Evolutionary conservation across 2,113 vertebrate species (phyloP).

Genomic region (Phainopepla nitens): DNA sequence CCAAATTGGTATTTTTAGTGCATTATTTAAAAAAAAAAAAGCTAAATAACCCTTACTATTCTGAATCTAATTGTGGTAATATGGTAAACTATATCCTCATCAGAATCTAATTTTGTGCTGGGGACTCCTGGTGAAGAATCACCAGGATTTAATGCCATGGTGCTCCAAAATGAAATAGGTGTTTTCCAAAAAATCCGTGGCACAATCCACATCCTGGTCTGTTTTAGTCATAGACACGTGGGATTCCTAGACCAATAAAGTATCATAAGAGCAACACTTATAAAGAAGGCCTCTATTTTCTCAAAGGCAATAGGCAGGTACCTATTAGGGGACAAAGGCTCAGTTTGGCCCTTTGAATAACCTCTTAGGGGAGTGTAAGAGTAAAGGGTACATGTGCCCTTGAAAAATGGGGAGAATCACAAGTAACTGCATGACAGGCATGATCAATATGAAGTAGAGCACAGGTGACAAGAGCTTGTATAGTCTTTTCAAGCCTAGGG

Average conservation of each 20-base stretch:
- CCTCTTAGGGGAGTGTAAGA: not conserved
- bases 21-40: not conserved
- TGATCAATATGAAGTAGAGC: not conserved
- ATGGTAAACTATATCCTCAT: not conserved
- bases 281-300: not conserved
- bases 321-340: rapidly evolving
- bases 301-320: not conserved
- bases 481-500: not conserved
- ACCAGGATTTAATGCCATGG: not conserved
- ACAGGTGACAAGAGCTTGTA: rapidly evolving
- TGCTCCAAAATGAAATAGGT: not conserved
- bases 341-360: not conserved
- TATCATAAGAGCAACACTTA: not conserved
- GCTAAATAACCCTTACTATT: not conserved
- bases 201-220: not conserved
- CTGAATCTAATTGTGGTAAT: not conserved
- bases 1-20: not conserved
- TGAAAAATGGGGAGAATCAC: not conserved
- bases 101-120: not conserved
- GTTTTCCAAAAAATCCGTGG: not conserved
- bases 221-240: rapidly evolving
- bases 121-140: not conserved
- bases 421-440: not conserved
- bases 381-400: rapidly evolving
- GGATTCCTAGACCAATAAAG: not conserved